Percentiles rank a stretch among this genome's conserved stretches.
Evolutionary conservation across 2,888 invertebrate species (phyloP).

Genomic region (Napeogenes sylphis): DNA sequence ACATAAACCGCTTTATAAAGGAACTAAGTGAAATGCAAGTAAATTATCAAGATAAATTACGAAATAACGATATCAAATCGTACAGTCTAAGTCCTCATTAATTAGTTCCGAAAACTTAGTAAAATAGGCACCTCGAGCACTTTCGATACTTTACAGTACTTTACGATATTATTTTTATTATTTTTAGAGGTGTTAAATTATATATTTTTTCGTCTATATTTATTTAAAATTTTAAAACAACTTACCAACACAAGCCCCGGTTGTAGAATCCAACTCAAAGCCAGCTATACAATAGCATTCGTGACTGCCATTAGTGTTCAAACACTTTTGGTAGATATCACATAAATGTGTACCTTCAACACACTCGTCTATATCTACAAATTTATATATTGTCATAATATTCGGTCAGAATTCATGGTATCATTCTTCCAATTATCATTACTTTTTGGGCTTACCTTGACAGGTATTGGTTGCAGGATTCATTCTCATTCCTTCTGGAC

Average conservation of each 20-base stretch:
- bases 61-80: too few species aligned
- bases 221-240: background rate
- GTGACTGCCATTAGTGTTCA: slow-evolving; percentile 70
- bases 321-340: slow-evolving; percentile 61
- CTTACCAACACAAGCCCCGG: slow-evolving; percentile 67
- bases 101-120: too few species aligned
- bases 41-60: too few species aligned
- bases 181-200: too few species aligned
- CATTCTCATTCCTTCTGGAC: slow-evolving; percentile 61
- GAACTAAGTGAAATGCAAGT: too few species aligned
- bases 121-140: too few species aligned
- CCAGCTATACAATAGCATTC: slow-evolving; percentile 68
- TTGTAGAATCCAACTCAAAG: slow-evolving; percentile 53
- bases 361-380: slow-evolving; percentile 91
- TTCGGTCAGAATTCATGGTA: background rate
- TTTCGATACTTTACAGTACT: too few species aligned
- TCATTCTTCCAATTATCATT: background rate
- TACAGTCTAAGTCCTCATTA: too few species aligned
- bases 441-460: slow-evolving; percentile 47
- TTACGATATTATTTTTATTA: too few species aligned
- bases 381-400: background rate
- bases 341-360: slow-evolving; percentile 65
- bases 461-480: slow-evolving; percentile 44
- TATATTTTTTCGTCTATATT: too few species aligned
- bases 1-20: too few species aligned